Conservation (phyloP, 2,888 invertebrate genomes). For the Philaethria dido region DNA sequence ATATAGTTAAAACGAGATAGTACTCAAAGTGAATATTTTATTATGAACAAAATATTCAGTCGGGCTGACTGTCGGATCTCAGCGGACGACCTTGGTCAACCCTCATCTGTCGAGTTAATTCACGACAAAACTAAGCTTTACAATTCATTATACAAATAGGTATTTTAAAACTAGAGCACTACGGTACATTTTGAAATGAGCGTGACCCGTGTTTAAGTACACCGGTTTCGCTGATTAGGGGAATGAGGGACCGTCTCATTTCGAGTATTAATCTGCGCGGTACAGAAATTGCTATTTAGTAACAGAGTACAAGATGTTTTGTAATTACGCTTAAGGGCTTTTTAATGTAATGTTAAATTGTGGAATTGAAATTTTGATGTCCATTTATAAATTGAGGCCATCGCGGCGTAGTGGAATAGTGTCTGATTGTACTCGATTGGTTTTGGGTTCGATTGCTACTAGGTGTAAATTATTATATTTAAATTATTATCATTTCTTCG, state of each 20-base stretch:
- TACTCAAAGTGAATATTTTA: no score
- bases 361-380: constrained; percentile 8
- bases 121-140: constrained; percentile 31
- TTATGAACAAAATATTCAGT: constrained; percentile 36
- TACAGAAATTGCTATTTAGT: constrained; percentile 10
- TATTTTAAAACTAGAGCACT: constrained; percentile 26
- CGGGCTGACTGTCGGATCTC: constrained; percentile 55
- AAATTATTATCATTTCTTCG: no score
- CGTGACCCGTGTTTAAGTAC: constrained; percentile 35
- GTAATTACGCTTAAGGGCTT: not conserved
- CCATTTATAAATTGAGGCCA: no score
- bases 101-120: constrained; percentile 56
- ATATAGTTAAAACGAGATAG: not conserved
- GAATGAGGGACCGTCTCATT: constrained; percentile 37
- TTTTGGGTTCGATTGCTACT: no score
- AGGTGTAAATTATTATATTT: no score
- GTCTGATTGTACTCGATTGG: no score
- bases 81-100: constrained; percentile 76
- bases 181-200: constrained; percentile 28
- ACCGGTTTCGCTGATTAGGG: constrained; percentile 43
- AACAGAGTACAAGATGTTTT: constrained; percentile 12
- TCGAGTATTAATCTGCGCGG: constrained; percentile 33
- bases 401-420: no score
- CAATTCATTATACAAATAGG: constrained; percentile 25
- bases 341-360: not conserved